Evolutionary conservation across 2,113 vertebrate species (phyloP), one percentile per base, ranked within the genome.

Genomic region (Podocnemis expansa): DNA sequence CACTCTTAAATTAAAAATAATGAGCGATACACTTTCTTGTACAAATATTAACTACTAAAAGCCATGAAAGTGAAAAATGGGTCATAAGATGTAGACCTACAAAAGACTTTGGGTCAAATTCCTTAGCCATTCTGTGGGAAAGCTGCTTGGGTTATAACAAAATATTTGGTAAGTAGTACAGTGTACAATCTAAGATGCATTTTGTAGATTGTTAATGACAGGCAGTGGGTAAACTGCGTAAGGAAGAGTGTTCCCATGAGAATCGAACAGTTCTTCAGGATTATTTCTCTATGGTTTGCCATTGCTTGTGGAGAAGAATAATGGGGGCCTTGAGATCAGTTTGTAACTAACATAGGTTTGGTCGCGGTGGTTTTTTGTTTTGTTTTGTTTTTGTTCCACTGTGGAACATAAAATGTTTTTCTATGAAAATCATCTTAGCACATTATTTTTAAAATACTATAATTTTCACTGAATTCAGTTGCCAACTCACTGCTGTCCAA

Each of bases 391-490:
- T 96, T 97, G 88, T 98, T 98, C 97, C 97, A 97, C 84, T 97
- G 97, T 51, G 97, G 98, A 98, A 98, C 95, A 97, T 93, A 87
- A 98, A 97, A 98, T 98, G 97, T 98, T 98, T 98, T 98, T 98
- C 97, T 98, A 97, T 96, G 98, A 98, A 98, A 98, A 98, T 97
- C 97, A 98, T 98, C 98, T 98, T 98, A 97, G 96, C 51, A 89
- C 96, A 81, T 98, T 97, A 97, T 98, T 98, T 98, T 97, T 97
- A 92, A 98, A 98, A 97, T 98, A 95, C 98, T 98, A 97, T 98
- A 98, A 98, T 98, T 98, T 98, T 97, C 97, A 97, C 97, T 96
- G 93, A 98, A 98, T 93, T 98, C 96, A 87, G 95, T 98, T 98
- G 98, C 97, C 98, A 98, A 90, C 90, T 95, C 80, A 79, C 80